phyloP scores from a whole-genome alignment of 1,140 invertebrate species.

The Sarcophaga peregrina region DNA sequence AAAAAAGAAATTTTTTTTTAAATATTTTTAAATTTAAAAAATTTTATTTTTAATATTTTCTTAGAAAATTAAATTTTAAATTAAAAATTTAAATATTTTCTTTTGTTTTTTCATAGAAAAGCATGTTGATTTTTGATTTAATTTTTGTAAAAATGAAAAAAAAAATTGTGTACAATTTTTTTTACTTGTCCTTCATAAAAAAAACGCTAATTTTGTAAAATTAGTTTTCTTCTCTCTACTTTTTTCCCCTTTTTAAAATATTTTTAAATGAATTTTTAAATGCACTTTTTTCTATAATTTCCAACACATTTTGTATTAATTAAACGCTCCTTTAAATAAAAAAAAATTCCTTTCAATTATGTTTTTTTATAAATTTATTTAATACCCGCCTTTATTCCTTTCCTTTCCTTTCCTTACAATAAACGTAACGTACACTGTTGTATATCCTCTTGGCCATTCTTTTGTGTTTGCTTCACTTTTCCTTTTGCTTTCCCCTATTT shows the following conservation, averaged over 20 bases:
- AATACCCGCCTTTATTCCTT: slow-evolving; percentile 36
- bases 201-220: slow-evolving; percentile 17
- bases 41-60: no score
- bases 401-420: slow-evolving; percentile 17
- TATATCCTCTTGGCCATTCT: background rate
- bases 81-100: no score
- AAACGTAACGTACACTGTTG: no score
- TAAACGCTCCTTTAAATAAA: background rate
- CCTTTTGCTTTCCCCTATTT: slow-evolving; percentile 42
- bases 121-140: no score
- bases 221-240: background rate
- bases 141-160: background rate
- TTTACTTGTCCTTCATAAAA: background rate
- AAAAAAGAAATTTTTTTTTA: no score
- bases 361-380: background rate
- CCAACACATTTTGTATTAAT: background rate
- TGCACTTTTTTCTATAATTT: slow-evolving; percentile 13
- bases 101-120: no score
- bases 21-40: no score
- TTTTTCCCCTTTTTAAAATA: background rate
- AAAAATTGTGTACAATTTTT: background rate
- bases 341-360: no score
- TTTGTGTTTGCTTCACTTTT: slow-evolving; percentile 34
- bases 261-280: background rate
- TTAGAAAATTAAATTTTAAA: no score